These are phyloP conservation scores for Mythimna lalbum DNA, from an alignment of 2,888 invertebrate genomes.

Conservation along the genomic window DNA sequence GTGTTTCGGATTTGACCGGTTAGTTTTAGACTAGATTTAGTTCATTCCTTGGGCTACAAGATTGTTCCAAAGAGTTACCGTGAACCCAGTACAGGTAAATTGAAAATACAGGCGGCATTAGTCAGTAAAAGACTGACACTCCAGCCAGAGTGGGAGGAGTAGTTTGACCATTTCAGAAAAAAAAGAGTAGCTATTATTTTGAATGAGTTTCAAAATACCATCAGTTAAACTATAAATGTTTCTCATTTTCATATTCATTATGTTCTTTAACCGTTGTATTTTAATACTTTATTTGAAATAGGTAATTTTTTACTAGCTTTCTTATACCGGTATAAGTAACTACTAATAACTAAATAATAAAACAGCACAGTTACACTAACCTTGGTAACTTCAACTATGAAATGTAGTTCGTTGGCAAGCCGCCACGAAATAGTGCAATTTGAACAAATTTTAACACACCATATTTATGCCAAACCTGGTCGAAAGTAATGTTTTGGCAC, in stretches of 20 bases:
- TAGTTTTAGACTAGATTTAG: too few species aligned
- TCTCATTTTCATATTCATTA: not conserved
- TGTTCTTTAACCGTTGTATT: not conserved
- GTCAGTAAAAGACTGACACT: too few species aligned
- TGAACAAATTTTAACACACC: slow-evolving; percentile 56
- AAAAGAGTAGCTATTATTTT: too few species aligned
- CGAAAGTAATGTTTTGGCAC: slow-evolving; percentile 47
- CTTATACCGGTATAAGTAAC: not conserved
- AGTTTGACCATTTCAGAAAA: too few species aligned
- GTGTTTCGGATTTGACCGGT: too few species aligned
- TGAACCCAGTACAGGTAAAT: too few species aligned
- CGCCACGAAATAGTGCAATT: slow-evolving; percentile 52
- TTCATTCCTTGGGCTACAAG: too few species aligned
- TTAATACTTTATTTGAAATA: not conserved
- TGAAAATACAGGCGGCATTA: too few species aligned
- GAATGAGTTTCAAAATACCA: not conserved
- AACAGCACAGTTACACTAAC: slow-evolving; percentile 13
- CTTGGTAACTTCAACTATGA: slow-evolving; percentile 33
- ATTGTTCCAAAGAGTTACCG: too few species aligned
- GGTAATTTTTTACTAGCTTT: not conserved
- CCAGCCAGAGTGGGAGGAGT: too few species aligned
- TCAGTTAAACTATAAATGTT: not conserved
- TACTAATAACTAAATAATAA: not conserved
- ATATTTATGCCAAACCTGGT: slow-evolving; percentile 55
- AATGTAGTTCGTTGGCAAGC: slow-evolving; percentile 35